Evolutionary conservation across 2,797 vertebrate genomes (phyloP).

Genomic region (Tenualosa thibaudeaui): DNA sequence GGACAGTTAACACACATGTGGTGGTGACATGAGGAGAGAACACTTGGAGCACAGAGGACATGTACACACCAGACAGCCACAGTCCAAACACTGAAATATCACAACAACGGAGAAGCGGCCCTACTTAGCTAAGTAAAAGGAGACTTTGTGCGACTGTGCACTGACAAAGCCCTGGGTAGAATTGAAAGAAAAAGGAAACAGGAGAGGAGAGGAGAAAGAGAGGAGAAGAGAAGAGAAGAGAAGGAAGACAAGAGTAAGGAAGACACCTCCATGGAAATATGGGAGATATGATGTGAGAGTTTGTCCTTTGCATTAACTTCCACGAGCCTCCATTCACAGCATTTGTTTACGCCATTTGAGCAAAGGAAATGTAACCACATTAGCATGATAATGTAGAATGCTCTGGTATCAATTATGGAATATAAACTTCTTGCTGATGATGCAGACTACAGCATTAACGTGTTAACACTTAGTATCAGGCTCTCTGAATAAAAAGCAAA

Average conservation of each 20-base stretch:
- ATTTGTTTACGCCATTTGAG: background rate
- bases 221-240: background rate
- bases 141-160: conserved; percentile 23
- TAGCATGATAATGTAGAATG: background rate
- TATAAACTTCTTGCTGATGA: background rate
- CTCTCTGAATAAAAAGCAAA: background rate
- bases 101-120: background rate
- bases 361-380: background rate
- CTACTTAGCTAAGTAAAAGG: conserved; percentile 20
- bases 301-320: background rate
- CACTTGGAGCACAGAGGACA: conserved; percentile 24
- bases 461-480: background rate
- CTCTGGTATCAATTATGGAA: background rate
- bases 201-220: background rate
- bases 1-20: conserved; percentile 47
- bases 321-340: background rate
- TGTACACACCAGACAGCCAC: conserved; percentile 20
- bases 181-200: background rate
- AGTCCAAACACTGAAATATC: background rate
- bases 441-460: background rate
- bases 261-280: background rate
- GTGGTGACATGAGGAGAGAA: conserved; percentile 43
- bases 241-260: background rate
- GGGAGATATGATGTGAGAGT: background rate
- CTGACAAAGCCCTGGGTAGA: conserved; percentile 20